Conservation (phyloP, 2,797 vertebrate genomes). For the Enteromius unitaeniatus region DNA sequence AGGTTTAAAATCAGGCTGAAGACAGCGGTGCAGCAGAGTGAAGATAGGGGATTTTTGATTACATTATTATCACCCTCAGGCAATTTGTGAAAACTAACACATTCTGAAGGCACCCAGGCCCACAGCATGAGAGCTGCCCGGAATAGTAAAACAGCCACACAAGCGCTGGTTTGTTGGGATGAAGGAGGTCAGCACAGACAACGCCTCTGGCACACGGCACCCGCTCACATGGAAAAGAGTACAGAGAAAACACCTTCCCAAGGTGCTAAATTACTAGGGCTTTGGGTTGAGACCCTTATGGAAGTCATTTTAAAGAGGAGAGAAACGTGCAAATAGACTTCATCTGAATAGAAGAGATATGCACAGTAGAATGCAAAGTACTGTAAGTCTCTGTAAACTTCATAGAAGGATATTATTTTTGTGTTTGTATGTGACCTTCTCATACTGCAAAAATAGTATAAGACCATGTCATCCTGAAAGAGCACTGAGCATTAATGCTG, state of each 20-base stretch:
- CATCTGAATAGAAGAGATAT: neutral
- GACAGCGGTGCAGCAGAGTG: constrained; percentile 30
- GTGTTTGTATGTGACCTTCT: neutral
- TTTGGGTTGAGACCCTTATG: constrained; percentile 35
- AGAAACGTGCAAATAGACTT: constrained; percentile 35
- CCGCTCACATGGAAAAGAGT: constrained; percentile 51
- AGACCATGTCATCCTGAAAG: neutral
- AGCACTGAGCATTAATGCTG: neutral
- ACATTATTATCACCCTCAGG: constrained; percentile 68
- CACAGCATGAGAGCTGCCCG: constrained; percentile 61
- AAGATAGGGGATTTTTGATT: constrained; percentile 68
- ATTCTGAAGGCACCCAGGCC: constrained; percentile 64
- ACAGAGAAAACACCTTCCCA: constrained; percentile 52
- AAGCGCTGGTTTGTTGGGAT: constrained; percentile 62
- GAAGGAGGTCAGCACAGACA: constrained; percentile 66
- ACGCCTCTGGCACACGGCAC: constrained; percentile 55
- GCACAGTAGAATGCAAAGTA: neutral
- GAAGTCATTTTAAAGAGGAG: constrained; percentile 51
- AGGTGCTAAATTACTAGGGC: constrained; percentile 58
- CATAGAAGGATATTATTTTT: neutral
- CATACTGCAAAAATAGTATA: neutral
- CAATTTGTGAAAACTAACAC: constrained; percentile 70
- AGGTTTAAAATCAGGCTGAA: constrained; percentile 36
- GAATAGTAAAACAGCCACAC: constrained; percentile 66
- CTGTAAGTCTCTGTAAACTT: neutral